Base-by-base conservation (phyloP, 2,797 vertebrate species). In the Aeoliscus strigatus region DNA sequence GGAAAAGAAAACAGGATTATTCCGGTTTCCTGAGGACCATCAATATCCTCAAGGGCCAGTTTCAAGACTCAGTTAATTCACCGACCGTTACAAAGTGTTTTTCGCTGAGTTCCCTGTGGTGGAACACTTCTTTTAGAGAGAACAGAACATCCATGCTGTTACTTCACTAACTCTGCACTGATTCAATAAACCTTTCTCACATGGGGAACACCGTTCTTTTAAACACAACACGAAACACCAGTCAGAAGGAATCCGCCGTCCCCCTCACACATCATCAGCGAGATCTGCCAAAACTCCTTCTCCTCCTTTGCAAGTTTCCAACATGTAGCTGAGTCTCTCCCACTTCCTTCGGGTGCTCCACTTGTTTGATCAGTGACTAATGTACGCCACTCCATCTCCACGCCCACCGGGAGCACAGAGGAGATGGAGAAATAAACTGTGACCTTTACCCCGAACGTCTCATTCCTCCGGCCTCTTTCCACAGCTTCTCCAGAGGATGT, bases 361-460 rank as follows among this genome's bases (percentile, higher is more conserved):
- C 56, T 75, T 80, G 73, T 74, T 79, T 80, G 75, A 83, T 79
- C 63, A 70, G 73, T 84, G 81, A 85, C 76, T 81, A 80, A 84
- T 67, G 56, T 44, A 26, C 46, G 12, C 40, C 58, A 36, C 57
- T 65, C 53, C 33, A 36, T 48, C 51, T 44, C 60, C 74, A 60
- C 79, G 45, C 59, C 69, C 70, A 60, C 49, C 16, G 24, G 39
- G 36, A 58, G 29, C 39, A 18, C 21, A 32, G 21, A 44, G 9
- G 45, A 48, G 57, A 45, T 6, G 13, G 30, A 55, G 31, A 50
- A 47, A 28, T 27, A 35, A 29, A 31, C 25, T 21, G 27, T 16
- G 45, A 42, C 16, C 30, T 66, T 59, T 42, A 23, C 34, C 53
- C 33, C 39, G 14, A 18, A 36, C 30, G 32, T 39, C 39, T 50